These are phyloP conservation scores for Calonectris borealis DNA, from an alignment of 2,113 vertebrate species.

Conservation along the genomic window DNA sequence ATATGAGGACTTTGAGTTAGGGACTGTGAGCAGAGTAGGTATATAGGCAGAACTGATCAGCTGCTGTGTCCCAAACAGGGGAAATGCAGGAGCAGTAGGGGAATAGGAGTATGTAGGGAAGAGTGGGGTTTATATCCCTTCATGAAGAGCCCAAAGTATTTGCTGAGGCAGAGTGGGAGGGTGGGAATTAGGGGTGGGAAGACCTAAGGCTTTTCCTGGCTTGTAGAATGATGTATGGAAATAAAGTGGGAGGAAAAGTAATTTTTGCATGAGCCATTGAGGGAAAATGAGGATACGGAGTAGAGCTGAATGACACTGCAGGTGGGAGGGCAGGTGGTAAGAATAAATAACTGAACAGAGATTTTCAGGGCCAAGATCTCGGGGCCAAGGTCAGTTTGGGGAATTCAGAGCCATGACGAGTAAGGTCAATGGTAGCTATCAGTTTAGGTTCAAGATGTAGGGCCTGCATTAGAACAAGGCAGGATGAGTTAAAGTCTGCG, in stretches of 20 bases:
- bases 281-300: background rate
- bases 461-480: background rate
- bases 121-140: background rate
- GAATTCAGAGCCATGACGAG: background rate
- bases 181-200: background rate
- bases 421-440: background rate
- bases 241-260: background rate
- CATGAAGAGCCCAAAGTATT: background rate
- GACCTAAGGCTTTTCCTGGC: background rate
- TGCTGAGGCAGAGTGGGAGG: background rate
- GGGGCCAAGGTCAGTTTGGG: background rate
- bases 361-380: background rate
- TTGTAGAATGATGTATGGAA: background rate
- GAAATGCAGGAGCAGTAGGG: background rate
- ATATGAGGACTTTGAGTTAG: background rate
- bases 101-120: background rate
- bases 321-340: background rate
- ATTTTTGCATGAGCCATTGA: background rate
- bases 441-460: background rate
- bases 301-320: background rate
- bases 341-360: background rate
- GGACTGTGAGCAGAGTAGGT: background rate
- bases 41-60: background rate
- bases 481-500: background rate
- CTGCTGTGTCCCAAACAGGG: background rate